Evolutionary conservation across 2,888 invertebrate species (phyloP), one percentile per base, ranked within the genome.

Genomic region (Leucophora obtusa): DNA sequence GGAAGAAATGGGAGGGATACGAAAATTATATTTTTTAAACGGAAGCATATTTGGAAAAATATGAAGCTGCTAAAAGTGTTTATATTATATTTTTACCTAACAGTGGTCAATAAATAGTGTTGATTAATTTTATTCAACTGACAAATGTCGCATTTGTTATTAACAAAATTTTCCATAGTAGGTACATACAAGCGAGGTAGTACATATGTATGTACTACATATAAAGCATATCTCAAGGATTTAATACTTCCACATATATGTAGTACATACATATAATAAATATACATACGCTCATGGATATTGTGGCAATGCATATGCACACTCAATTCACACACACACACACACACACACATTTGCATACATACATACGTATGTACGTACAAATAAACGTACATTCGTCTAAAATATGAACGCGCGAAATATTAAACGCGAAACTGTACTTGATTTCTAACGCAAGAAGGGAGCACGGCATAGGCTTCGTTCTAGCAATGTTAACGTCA

Each of bases 371-470:
- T 24, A 14, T 14, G 35, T 53, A n/a, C 54, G 14, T 6, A 14
- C 47, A 35, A 35, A 38, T 38, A n/a, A 17, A 15, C 17, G 68
- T 56, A 81, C 63, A 81, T 77, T 77, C 73, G 70, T 81, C 81
- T 81, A 81, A 81, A 81, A 81, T 81, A 77, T 81, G 81, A 82
- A 76, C 72, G 79, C 82, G 81, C 82, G 82, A 82, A 83, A 80
- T 78, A 78, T 82, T 73, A 82, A 86, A 87, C 88, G 88, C 87
- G 88, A 85, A 86, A 83, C 83, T 83, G 83, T 83, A 83, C 82
- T 78, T 79, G 82, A 79, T 76, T 76, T 82, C 75, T 76, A 82
- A 77, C 78, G 74, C 82, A 73, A 79, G 79, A 65, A 79, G 72
- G 75, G 72, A 69, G 50, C 60, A 74, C n/a, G 28, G 28, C 68